A percentile compares a stretch with the other conserved stretches of the same genome.
These are phyloP conservation scores for Cecidostiba fungosa DNA, from an alignment of 2,888 invertebrate genomes.

Conservation along the genomic window DNA sequence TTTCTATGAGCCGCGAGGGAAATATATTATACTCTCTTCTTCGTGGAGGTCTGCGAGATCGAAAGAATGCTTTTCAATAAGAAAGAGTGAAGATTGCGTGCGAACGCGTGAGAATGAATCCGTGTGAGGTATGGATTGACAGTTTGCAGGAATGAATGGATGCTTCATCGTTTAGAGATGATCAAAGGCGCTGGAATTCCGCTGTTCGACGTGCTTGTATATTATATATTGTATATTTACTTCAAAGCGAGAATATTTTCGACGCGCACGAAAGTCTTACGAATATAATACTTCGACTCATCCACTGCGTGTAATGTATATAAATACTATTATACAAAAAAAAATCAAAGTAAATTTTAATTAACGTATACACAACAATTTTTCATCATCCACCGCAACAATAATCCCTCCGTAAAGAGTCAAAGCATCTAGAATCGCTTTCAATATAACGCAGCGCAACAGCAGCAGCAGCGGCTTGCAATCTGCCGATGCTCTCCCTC, in stretches of 20 bases:
- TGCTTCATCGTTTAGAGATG: neutral
- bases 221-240: neutral
- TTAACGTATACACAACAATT: too few species aligned
- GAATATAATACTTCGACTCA: too few species aligned
- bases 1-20: slow-evolving; percentile 47
- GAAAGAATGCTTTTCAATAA: slow-evolving; percentile 61
- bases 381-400: neutral
- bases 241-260: neutral
- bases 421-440: slow-evolving; percentile 46
- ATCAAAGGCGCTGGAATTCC: neutral
- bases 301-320: neutral
- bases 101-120: slow-evolving; percentile 5
- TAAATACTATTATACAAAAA: too few species aligned
- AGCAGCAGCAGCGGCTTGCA: slow-evolving; percentile 21
- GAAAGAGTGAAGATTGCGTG: neutral
- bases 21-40: neutral
- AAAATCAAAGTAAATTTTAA: neutral
- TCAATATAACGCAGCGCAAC: slow-evolving; percentile 41
- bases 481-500: slow-evolving; percentile 36
- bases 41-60: slow-evolving; percentile 34
- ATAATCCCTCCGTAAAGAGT: neutral
- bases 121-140: slow-evolving; percentile 1
- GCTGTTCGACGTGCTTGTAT: neutral
- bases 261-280: too few species aligned
- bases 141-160: neutral